Evolutionary conservation across 2,113 vertebrate genomes (phyloP).

Genomic region (Hemiprocne comata): DNA sequence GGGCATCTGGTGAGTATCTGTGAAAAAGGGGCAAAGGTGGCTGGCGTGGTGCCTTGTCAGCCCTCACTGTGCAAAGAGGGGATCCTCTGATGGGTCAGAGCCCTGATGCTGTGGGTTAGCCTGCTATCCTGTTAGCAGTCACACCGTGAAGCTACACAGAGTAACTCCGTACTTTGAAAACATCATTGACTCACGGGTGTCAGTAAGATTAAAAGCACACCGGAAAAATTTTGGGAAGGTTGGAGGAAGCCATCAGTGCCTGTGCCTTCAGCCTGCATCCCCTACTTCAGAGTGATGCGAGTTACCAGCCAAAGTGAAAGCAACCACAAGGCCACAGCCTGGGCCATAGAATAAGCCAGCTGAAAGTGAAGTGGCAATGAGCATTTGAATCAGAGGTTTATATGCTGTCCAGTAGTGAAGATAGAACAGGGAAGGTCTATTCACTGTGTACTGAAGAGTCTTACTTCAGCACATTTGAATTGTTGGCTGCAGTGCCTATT

Average conservation of each 20-base stretch:
- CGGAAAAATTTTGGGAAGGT: background rate
- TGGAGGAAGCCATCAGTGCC: background rate
- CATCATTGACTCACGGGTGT: background rate
- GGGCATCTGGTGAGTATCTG: background rate
- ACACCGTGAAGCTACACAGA: background rate
- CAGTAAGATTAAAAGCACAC: background rate
- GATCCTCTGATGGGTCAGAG: background rate
- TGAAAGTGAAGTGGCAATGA: background rate
- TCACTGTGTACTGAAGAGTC: background rate
- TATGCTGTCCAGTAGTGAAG: background rate
- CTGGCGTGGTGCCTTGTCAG: background rate
- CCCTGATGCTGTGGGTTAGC: background rate
- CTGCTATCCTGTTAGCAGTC: background rate
- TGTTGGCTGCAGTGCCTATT: background rate
- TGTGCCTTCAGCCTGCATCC: background rate
- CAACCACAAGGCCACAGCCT: background rate
- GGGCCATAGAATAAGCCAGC: background rate
- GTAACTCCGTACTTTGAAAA: background rate
- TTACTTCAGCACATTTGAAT: background rate
- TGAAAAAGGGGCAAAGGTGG: background rate
- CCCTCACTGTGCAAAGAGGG: background rate
- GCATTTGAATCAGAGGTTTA: background rate
- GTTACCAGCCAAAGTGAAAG: background rate
- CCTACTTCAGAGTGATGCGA: accelerated
- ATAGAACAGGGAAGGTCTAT: background rate